Evolutionary conservation across 2,797 vertebrate species (phyloP), one percentile per base, ranked within the genome.

Genomic region (Lophotriccus pileatus): DNA sequence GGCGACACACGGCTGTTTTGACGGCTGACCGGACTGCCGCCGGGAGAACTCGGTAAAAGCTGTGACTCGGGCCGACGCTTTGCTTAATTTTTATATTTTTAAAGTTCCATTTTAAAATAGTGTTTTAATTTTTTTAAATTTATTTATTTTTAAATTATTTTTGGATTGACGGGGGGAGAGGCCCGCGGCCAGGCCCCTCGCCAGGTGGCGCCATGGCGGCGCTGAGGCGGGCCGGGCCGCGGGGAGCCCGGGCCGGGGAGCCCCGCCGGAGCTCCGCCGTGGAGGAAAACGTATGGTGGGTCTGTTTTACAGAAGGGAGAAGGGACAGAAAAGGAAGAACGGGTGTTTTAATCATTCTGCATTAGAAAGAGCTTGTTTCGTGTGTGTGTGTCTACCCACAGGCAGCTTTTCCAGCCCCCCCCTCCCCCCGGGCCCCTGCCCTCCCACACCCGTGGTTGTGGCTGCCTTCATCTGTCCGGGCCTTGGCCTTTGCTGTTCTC

Each of bases 121-220:
- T 8, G 4, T n/a, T 74, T 43, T 7, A 25, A 46, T 49, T 32
- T 10, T 19, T n/a, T 49, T 34, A 10, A n/a, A n/a, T 44, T 44
- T 20, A 10, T 44, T n/a, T 8, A 18, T 50, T 28, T 41, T 41
- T 41, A 16, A 41, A 41, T 28, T 18, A 32, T 19, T 36, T 53
- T 32, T 16, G 3, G 3, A 56, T 56, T 64, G 46, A 27, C 50
- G 20, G 3, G 0, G 1, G 22, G 53, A 23, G 52, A 44, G 34
- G 4, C 6, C 16, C 5, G 23, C 3, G 30, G 24, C 21, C 4
- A 27, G 32, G 47, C 30, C 30, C 14, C 9, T 17, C 96, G 52
- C 68, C 75, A 96, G 95, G 72, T 90, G 95, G 94, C 89, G 79
- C 76, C 66, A 58, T 24, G 43, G 16, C 49, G 84, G 30, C 90